phyloP scores from a whole-genome alignment of 2,888 invertebrate species.

The Drosophila sordidapex region DNA sequence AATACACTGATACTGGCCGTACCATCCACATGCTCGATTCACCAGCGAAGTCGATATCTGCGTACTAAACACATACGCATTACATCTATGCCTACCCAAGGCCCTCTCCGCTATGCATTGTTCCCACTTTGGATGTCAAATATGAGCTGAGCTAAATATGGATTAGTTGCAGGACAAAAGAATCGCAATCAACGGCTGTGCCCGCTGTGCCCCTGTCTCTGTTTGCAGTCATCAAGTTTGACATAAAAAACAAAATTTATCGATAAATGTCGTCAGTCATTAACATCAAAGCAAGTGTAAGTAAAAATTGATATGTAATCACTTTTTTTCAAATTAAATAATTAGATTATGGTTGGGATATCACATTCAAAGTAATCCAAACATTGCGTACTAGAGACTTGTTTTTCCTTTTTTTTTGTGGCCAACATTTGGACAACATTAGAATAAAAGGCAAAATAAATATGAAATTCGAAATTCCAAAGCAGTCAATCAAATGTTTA shows the following conservation, averaged over 20 bases:
- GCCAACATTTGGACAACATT: constrained; percentile 31
- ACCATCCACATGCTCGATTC: not conserved
- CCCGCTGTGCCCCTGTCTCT: not conserved
- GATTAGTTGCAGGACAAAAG: not conserved
- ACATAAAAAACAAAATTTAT: not conserved
- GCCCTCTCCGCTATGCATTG: not conserved
- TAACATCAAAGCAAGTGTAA: not conserved
- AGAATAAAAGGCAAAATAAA: constrained; percentile 45
- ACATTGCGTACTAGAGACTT: not conserved
- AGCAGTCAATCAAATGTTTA: constrained; percentile 4
- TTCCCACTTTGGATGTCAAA: not conserved
- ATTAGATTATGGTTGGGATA: not conserved
- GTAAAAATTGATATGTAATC: not conserved
- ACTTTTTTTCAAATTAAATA: not conserved
- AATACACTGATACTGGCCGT: not conserved
- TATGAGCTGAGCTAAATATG: not conserved
- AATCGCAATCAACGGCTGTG: not conserved
- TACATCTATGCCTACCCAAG: not conserved
- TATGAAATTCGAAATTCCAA: constrained; percentile 18
- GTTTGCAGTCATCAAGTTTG: not conserved
- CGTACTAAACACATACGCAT: too few species aligned
- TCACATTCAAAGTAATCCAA: not conserved
- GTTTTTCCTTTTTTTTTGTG: not conserved
- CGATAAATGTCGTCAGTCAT: not conserved
- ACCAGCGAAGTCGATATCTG: not conserved